Evolutionary conservation across 2,113 vertebrate species (phyloP).

Genomic region (Ascaphus truei): DNA sequence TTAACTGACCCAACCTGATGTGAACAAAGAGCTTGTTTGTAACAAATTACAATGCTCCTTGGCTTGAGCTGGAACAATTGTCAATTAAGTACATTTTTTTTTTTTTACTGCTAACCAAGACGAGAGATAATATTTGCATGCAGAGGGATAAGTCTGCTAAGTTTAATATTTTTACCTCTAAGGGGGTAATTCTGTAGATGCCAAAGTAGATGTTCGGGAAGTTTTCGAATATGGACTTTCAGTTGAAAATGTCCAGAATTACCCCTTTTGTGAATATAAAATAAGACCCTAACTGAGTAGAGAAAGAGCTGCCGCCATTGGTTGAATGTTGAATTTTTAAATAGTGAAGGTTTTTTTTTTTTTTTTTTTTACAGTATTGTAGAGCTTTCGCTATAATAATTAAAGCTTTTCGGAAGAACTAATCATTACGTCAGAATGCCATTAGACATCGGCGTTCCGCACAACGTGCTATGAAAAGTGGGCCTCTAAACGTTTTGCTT

Average conservation of each 20-base stretch:
- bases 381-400: not conserved
- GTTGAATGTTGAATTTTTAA: too few species aligned
- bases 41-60: not conserved
- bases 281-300: too few species aligned
- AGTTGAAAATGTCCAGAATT: too few species aligned
- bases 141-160: not conserved
- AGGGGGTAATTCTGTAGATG: too few species aligned
- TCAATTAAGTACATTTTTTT: not conserved
- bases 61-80: not conserved
- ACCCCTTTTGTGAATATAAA: too few species aligned
- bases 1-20: not conserved
- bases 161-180: too few species aligned
- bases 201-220: too few species aligned
- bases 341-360: too few species aligned
- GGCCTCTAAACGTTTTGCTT: not conserved
- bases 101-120: not conserved
- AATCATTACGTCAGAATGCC: not conserved
- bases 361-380: not conserved
- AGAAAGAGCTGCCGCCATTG: too few species aligned
- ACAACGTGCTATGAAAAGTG: not conserved
- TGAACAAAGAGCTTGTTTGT: not conserved
- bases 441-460: not conserved
- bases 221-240: too few species aligned
- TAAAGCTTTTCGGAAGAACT: not conserved
- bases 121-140: not conserved